Conservation (phyloP, 1,140 invertebrate genomes). For the Trachelipus rathkii region DNA sequence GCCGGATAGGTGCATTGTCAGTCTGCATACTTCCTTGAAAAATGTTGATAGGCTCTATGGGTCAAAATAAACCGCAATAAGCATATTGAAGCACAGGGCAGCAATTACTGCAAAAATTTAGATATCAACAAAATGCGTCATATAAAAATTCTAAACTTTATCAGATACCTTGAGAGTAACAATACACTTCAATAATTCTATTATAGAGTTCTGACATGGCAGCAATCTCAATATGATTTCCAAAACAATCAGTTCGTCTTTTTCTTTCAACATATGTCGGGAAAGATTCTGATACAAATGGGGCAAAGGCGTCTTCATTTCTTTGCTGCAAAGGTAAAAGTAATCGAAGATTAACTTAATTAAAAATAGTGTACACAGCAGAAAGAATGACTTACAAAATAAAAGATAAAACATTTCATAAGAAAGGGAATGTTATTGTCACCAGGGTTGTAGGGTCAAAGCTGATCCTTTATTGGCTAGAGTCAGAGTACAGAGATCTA, state of each 20-base stretch:
- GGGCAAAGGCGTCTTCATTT: constrained; percentile 86
- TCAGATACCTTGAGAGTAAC: constrained; percentile 69
- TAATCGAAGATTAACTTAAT: constrained; percentile 33
- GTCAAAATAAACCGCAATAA: no score
- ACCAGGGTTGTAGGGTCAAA: no score
- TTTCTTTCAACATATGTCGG: constrained; percentile 77
- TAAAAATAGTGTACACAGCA: constrained; percentile 26
- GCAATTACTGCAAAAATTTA: no score
- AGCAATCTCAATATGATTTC: constrained; percentile 92
- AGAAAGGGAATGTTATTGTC: not conserved
- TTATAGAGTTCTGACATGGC: constrained; percentile 91
- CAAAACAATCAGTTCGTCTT: constrained; percentile 72
- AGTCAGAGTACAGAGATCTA: no score
- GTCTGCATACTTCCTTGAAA: constrained; percentile 69
- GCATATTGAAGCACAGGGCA: no score
- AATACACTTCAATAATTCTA: constrained; percentile 86
- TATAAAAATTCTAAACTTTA: no score
- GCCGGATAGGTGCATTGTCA: constrained; percentile 71
- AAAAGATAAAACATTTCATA: not conserved
- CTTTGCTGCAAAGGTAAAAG: constrained; percentile 58
- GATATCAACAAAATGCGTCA: not conserved
- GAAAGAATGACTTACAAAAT: not conserved
- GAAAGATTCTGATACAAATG: constrained; percentile 91
- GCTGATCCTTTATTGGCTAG: no score
- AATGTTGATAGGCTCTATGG: constrained; percentile 79